Conservation (phyloP, 2,113 vertebrate genomes). For the Arenaria interpres region DNA sequence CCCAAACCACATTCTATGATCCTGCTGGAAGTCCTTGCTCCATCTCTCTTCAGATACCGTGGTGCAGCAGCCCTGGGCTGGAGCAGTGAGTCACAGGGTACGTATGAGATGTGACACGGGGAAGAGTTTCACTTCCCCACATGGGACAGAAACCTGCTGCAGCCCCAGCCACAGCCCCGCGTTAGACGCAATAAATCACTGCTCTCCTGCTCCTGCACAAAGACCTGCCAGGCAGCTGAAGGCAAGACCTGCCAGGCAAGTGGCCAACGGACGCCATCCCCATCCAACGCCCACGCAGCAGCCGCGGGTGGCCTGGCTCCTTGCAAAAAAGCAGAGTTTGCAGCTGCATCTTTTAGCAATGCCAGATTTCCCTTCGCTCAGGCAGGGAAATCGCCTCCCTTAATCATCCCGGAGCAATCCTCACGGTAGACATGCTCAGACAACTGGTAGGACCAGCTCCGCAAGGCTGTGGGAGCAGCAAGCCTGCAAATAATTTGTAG, state of each 20-base stretch:
- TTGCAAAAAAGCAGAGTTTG: neutral
- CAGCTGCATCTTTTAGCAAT: neutral
- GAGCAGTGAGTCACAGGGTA: neutral
- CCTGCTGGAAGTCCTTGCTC: neutral
- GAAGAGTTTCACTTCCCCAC: neutral
- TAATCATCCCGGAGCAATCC: neutral
- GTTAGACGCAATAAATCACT: neutral
- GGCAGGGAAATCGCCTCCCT: neutral
- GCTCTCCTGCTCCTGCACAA: neutral
- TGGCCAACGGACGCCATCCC: neutral
- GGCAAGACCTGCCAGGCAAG: neutral
- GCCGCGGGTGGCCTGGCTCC: neutral
- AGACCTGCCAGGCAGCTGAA: neutral
- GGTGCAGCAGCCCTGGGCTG: neutral
- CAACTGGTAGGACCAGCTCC: conserved; percentile 41
- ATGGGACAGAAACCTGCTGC: neutral
- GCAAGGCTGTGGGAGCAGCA: neutral
- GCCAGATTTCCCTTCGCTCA: neutral
- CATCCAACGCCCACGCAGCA: neutral
- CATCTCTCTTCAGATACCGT: rapidly evolving
- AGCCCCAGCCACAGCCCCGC: neutral
- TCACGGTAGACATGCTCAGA: neutral
- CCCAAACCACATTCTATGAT: no score
- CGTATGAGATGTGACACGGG: rapidly evolving
- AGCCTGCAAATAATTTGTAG: neutral